A percentile compares a stretch with the other conserved stretches of the same genome.
phyloP scores from a whole-genome alignment of 2,113 vertebrate species.

The Callionymus lyra region DNA sequence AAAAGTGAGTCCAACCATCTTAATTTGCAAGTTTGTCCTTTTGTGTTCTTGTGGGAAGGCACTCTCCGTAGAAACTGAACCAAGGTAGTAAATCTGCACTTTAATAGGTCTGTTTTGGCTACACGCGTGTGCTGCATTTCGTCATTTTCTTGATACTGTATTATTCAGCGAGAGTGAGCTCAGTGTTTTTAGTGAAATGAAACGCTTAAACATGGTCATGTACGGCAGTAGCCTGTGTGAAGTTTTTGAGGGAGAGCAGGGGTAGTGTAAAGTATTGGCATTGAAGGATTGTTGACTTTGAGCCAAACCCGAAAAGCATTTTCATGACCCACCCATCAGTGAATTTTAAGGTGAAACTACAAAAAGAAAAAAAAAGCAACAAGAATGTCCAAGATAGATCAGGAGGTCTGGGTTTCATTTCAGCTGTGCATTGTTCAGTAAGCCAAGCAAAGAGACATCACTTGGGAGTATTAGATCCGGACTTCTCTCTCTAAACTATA shows the following conservation, averaged over 20 bases:
- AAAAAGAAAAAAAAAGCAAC: constrained; percentile 10
- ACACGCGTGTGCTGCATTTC: constrained; percentile 17
- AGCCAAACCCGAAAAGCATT: constrained; percentile 2
- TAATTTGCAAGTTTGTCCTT: constrained; percentile 20
- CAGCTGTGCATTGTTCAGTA: constrained; percentile 3
- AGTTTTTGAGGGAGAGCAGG: constrained; percentile 9
- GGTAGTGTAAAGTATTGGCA: constrained; percentile 3
- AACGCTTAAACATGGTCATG: too few species aligned
- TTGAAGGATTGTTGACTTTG: neutral
- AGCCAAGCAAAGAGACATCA: constrained; percentile 8
- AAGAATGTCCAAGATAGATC: constrained; percentile 5
- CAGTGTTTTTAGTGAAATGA: neutral
- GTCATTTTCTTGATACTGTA: constrained; percentile 9
- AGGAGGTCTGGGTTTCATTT: neutral
- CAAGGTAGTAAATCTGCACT: constrained; percentile 43
- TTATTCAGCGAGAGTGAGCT: constrained; percentile 1
- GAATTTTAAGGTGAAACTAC: constrained; percentile 9
- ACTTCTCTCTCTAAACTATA: constrained; percentile 12
- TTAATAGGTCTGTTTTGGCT: constrained; percentile 20
- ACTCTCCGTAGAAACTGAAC: constrained; percentile 4
- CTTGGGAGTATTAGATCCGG: constrained; percentile 17
- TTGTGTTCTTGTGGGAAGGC: constrained; percentile 7
- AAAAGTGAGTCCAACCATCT: constrained; percentile 25
- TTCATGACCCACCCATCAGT: constrained; percentile 12
- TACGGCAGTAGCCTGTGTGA: constrained; percentile 9